These are phyloP conservation scores for Boloria selene DNA, from an alignment of 2,888 invertebrate genomes.

Conservation along the genomic window DNA sequence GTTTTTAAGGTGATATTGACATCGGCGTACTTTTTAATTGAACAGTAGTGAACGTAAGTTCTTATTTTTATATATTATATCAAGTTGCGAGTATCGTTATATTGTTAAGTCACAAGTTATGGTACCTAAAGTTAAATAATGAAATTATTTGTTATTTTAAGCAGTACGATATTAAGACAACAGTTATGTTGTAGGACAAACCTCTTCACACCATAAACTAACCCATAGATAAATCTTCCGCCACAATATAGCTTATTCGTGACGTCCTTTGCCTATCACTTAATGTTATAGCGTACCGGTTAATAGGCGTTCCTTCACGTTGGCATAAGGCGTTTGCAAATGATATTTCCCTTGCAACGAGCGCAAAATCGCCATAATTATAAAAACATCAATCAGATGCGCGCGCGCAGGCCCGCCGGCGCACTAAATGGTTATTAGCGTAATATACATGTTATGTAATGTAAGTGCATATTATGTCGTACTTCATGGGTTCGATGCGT, in stretches of 20 bases:
- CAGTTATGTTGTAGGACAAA: neutral
- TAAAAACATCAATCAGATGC: conserved; percentile 77
- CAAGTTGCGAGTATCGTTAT: too few relatives aligned
- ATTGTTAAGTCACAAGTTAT: too few relatives aligned
- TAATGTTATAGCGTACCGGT: conserved; percentile 36
- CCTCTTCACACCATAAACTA: conserved; percentile 20
- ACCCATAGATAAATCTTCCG: conserved; percentile 18
- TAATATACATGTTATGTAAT: conserved; percentile 51
- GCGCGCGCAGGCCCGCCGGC: conserved; percentile 58
- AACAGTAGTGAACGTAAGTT: too few relatives aligned
- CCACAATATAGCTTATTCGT: conserved; percentile 33
- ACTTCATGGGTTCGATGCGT: conserved; percentile 7
- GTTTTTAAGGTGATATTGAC: too few relatives aligned
- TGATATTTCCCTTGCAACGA: conserved; percentile 66
- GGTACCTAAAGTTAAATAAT: too few relatives aligned
- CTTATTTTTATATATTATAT: too few relatives aligned
- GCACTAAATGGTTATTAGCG: conserved; percentile 70
- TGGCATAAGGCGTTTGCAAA: conserved; percentile 56
- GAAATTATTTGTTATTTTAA: too few relatives aligned
- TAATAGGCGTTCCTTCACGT: conserved; percentile 44
- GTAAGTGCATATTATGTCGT: conserved; percentile 25
- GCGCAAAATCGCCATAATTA: conserved; percentile 74
- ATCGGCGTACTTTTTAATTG: too few relatives aligned
- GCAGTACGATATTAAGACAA: too few relatives aligned
- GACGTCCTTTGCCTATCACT: conserved; percentile 35